A percentile compares a stretch with the other conserved stretches of the same genome.
phyloP scores from a whole-genome alignment of 2,797 vertebrate genomes.

The Hephaestus fuliginosus region DNA sequence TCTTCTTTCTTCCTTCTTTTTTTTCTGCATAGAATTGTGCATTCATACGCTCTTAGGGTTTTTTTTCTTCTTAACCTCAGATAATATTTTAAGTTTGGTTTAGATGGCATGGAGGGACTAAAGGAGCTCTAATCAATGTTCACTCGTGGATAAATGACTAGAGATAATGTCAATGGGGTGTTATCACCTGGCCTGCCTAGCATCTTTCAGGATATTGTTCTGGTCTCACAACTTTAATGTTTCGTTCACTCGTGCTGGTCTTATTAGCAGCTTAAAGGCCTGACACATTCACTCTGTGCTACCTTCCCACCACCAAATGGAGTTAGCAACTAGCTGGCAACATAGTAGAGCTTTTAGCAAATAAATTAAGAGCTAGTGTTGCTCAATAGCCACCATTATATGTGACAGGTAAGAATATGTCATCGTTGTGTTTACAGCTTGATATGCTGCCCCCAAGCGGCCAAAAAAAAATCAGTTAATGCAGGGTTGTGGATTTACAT shows the following conservation, averaged over 20 bases:
- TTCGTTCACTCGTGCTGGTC: not conserved
- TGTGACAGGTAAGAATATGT: not conserved
- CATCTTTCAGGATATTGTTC: not conserved
- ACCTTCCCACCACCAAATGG: not conserved
- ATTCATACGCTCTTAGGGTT: not conserved
- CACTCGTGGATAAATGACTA: not conserved
- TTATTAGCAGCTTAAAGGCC: not conserved
- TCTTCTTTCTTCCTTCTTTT: not conserved
- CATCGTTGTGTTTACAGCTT: not conserved
- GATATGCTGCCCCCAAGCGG: not conserved
- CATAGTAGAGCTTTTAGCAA: not conserved
- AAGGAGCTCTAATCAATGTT: not conserved
- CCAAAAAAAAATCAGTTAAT: not conserved
- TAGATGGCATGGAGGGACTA: fast-evolving
- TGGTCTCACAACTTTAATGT: not conserved
- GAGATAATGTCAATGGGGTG: not conserved
- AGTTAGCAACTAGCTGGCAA: not conserved
- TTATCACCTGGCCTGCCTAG: not conserved
- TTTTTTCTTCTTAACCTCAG: not conserved
- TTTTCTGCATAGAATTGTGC: not conserved
- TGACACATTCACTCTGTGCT: not conserved
- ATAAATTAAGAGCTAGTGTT: not conserved
- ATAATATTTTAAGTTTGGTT: not conserved
- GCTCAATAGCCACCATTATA: not conserved
- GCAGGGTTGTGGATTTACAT: not conserved